phyloP scores from a whole-genome alignment of 2,797 vertebrate genomes.

The Halcyon smyrnensis region DNA sequence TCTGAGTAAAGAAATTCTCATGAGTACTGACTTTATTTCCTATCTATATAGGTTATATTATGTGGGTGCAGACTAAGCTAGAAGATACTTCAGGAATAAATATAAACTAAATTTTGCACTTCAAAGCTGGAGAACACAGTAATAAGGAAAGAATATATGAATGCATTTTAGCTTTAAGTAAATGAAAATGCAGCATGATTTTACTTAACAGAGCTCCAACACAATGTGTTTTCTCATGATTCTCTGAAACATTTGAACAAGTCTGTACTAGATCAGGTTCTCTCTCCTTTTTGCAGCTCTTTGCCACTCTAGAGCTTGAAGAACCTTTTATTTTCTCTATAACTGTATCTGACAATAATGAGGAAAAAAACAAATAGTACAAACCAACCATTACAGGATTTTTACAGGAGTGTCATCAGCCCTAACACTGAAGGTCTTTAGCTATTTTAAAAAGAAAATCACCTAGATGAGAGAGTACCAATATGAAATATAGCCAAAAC shows the following conservation, averaged over 20 bases:
- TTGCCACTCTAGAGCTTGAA: neutral
- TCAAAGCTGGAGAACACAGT: neutral
- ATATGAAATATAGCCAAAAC: neutral
- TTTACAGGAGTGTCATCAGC: neutral
- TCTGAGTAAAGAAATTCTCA: neutral
- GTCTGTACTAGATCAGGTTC: rapidly evolving
- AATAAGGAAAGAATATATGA: neutral
- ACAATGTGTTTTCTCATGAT: neutral
- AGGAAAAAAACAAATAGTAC: neutral
- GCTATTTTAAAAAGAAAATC: neutral
- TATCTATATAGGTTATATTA: neutral
- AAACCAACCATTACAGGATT: neutral
- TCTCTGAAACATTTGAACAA: neutral
- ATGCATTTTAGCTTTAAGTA: neutral
- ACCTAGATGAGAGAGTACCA: neutral
- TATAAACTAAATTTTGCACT: neutral
- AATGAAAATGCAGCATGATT: neutral
- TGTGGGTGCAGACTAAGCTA: neutral
- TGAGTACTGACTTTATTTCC: neutral
- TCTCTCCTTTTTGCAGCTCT: neutral
- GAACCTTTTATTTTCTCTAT: neutral
- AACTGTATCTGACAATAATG: neutral
- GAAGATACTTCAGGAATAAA: neutral
- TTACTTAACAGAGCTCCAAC: neutral
- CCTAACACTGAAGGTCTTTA: neutral